phyloP scores from a whole-genome alignment of 2,113 vertebrate species.

The Mus pahari region DNA sequence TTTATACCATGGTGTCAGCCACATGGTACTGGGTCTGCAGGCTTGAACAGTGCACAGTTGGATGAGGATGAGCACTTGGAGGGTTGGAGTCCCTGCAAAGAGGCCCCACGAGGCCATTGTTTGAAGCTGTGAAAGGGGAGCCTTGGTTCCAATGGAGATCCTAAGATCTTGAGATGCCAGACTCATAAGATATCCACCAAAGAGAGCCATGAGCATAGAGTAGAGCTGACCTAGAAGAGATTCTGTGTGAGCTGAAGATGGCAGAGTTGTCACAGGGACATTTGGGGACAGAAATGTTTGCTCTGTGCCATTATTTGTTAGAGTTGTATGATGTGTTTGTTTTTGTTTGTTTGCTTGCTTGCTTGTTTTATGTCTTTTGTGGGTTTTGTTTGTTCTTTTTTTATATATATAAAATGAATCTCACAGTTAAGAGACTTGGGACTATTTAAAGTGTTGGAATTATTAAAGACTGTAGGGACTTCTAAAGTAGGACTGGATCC shows the following conservation, averaged over 20 bases:
- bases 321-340: background rate
- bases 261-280: background rate
- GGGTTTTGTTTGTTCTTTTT: background rate
- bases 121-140: background rate
- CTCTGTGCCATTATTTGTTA: background rate
- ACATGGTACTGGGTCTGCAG: background rate
- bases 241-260: background rate
- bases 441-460: background rate
- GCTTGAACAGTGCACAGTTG: background rate
- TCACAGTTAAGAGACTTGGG: background rate
- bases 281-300: background rate
- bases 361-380: background rate
- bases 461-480: background rate
- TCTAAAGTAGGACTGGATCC: background rate
- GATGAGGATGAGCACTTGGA: background rate
- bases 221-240: background rate
- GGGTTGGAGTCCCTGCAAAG: background rate
- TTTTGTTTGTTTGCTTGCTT: background rate
- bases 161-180: background rate
- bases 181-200: background rate
- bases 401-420: background rate
- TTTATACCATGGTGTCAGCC: background rate
- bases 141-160: background rate
- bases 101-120: background rate
- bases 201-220: background rate